phyloP scores from a whole-genome alignment of 2,113 vertebrate genomes.

The Atlantisia rogersi region DNA sequence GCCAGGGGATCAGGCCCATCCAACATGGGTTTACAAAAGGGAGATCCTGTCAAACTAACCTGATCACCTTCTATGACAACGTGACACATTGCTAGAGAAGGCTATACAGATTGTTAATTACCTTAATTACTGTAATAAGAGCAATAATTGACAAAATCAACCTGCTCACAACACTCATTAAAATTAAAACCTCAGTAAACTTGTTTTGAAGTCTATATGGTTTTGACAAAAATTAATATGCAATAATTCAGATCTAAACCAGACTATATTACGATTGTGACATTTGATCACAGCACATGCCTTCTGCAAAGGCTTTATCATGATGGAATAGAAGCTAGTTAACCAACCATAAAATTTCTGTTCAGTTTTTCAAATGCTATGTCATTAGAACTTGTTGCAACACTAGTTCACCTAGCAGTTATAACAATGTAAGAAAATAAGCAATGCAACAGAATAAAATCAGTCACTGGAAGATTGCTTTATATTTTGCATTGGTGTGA shows the following conservation, averaged over 20 bases:
- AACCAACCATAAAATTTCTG: not conserved
- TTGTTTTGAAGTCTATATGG: not conserved
- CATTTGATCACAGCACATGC: not conserved
- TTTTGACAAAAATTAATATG: not conserved
- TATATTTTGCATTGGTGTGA: not conserved
- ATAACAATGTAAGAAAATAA: not conserved
- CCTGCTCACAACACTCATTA: not conserved
- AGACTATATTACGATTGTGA: not conserved
- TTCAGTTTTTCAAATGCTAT: not conserved
- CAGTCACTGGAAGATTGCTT: not conserved
- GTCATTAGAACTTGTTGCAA: not conserved
- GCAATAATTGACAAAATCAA: not conserved
- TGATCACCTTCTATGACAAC: too few relatives aligned
- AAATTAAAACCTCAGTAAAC: not conserved
- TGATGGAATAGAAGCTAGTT: not conserved
- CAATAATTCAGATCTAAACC: not conserved
- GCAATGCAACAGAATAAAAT: not conserved
- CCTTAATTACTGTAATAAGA: rapidly evolving
- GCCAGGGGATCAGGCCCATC: too few relatives aligned
- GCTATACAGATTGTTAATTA: not conserved
- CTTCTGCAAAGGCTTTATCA: not conserved
- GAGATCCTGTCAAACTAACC: too few relatives aligned
- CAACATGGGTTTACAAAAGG: too few relatives aligned
- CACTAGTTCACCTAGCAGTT: not conserved
- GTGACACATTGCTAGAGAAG: too few relatives aligned